Evolutionary conservation across 2,888 invertebrate genomes (phyloP).

Genomic region (Hemicrepidius hirtus): DNA sequence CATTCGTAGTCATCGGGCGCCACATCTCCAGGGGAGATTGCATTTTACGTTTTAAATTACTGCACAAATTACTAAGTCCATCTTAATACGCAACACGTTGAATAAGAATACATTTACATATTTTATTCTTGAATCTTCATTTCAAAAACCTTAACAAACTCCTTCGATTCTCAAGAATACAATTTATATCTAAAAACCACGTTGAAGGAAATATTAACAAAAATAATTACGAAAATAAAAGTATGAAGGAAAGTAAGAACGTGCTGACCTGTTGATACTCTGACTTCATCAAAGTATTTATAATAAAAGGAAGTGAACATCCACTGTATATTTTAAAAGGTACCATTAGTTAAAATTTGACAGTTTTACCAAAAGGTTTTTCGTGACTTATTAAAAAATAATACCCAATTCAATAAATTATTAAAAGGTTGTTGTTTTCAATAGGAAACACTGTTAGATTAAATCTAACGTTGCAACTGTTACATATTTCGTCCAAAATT

Average conservation of each 20-base stretch:
- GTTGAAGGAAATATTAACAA: not conserved
- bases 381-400: too few species aligned
- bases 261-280: not conserved
- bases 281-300: constrained; percentile 23
- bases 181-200: too few species aligned
- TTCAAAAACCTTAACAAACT: too few species aligned
- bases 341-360: constrained; percentile 3
- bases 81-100: not conserved
- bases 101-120: not conserved
- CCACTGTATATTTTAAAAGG: constrained; percentile 2
- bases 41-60: constrained; percentile 52
- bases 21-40: constrained; percentile 53
- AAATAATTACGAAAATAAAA: not conserved
- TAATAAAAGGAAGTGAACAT: constrained; percentile 8
- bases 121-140: not conserved
- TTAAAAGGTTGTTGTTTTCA: too few species aligned
- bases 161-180: not conserved
- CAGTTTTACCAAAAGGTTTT: too few species aligned
- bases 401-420: too few species aligned
- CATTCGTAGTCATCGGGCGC: constrained; percentile 50
- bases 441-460: too few species aligned
- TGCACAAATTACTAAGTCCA: not conserved
- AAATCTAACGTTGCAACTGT: too few species aligned
- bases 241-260: constrained; percentile 6
- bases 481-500: too few species aligned